These are phyloP conservation scores for Kryptolebias ocellatus DNA, from an alignment of 2,797 vertebrate species.

Conservation along the genomic window DNA sequence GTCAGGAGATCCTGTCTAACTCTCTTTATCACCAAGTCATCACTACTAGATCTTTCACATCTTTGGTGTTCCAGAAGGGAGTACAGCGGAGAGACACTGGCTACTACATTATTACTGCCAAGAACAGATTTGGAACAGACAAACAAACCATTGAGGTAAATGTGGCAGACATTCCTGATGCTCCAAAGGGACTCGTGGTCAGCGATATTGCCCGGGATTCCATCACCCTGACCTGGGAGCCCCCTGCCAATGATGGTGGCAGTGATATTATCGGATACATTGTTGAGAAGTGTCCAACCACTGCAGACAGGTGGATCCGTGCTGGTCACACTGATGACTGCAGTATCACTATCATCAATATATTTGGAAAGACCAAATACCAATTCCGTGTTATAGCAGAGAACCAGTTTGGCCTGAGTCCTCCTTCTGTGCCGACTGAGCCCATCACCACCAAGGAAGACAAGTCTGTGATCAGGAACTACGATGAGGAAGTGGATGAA, in stretches of 20 bases:
- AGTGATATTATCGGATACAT: constrained; percentile 92
- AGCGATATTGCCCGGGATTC: constrained; percentile 92
- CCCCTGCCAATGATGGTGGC: constrained; percentile 93
- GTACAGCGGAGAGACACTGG: constrained; percentile 94
- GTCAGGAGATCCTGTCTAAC: constrained; percentile 96
- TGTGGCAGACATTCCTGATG: constrained; percentile 94
- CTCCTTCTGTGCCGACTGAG: constrained; percentile 91
- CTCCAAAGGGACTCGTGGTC: constrained; percentile 91
- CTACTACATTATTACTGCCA: constrained; percentile 96
- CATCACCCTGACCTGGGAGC: constrained; percentile 93
- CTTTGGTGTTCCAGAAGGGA: constrained; percentile 95
- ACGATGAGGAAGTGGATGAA: constrained; percentile 98
- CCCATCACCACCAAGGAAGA: constrained; percentile 95
- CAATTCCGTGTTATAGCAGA: constrained; percentile 97
- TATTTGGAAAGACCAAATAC: constrained; percentile 98
- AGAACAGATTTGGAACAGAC: constrained; percentile 97
- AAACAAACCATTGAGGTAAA: constrained; percentile 98
- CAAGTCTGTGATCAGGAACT: constrained; percentile 93
- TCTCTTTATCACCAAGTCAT: constrained; percentile 96
- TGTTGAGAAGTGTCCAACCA: constrained; percentile 95
- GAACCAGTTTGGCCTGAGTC: constrained; percentile 94
- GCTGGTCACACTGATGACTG: constrained; percentile 91
- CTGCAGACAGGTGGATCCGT: constrained; percentile 95
- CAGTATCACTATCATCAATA: constrained; percentile 90
- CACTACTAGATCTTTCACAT: constrained; percentile 96